Conservation (phyloP, 2,797 vertebrate species). For the Momotus momota region DNA sequence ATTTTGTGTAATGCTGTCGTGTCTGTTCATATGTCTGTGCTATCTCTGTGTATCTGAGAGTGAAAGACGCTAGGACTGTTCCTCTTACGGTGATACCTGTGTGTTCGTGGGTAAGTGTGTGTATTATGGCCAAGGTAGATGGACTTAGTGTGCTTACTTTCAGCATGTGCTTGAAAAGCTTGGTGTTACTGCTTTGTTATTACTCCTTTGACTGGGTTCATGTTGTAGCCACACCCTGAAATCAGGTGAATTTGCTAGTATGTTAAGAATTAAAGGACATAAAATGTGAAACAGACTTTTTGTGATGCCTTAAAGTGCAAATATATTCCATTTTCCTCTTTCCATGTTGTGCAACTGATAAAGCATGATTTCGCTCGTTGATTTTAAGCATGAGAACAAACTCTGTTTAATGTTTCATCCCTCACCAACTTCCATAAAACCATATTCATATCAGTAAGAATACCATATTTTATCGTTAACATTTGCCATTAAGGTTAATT, state of each 20-base stretch:
- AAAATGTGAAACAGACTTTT: not conserved
- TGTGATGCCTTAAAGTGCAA: not conserved
- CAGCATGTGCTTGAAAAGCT: not conserved
- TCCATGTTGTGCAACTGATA: not conserved
- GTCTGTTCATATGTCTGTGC: not conserved
- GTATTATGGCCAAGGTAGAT: not conserved
- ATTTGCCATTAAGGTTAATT: not conserved
- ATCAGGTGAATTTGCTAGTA: conserved; percentile 22
- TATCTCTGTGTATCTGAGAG: not conserved
- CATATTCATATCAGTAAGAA: not conserved
- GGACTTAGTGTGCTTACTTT: conserved; percentile 10
- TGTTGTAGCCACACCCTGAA: not conserved
- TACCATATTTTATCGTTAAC: not conserved
- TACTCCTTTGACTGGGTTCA: not conserved
- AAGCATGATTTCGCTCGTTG: not conserved
- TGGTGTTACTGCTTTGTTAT: not conserved
- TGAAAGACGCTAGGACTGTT: not conserved
- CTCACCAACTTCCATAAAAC: not conserved
- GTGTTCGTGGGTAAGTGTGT: not conserved
- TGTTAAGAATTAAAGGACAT: not conserved
- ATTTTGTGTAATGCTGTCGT: not conserved
- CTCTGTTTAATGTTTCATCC: not conserved
- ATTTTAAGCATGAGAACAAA: not conserved
- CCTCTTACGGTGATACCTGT: not conserved
- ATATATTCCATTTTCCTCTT: not conserved